A percentile compares a stretch with the other conserved stretches of the same genome.
Conservation (phyloP, 2,113 vertebrate species). For the Passer domesticus region DNA sequence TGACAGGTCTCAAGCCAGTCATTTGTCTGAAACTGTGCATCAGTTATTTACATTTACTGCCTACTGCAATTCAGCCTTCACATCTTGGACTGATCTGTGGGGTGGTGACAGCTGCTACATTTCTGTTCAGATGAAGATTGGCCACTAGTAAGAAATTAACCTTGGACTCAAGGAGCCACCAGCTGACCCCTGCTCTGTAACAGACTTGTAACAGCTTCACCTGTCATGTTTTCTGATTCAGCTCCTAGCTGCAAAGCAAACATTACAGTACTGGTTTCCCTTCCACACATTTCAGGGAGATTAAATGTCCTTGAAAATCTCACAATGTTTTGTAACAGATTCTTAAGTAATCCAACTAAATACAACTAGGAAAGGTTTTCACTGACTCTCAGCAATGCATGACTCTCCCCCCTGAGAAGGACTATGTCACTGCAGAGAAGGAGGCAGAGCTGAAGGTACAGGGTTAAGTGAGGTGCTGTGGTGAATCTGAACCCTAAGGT, state of each 20-base stretch:
- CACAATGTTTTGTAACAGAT: background rate
- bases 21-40: background rate
- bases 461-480: background rate
- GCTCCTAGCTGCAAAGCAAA: background rate
- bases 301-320: background rate
- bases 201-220: background rate
- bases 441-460: background rate
- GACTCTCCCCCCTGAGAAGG: background rate
- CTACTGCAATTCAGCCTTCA: background rate
- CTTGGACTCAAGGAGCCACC: background rate
- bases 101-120: background rate
- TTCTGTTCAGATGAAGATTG: background rate
- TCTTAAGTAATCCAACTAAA: background rate
- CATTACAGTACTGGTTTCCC: background rate
- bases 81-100: background rate
- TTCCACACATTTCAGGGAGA: background rate
- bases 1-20: background rate
- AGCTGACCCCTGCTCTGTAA: background rate
- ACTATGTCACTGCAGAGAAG: background rate
- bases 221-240: background rate
- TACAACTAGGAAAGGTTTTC: background rate
- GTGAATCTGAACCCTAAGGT: background rate
- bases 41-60: background rate
- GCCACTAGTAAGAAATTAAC: background rate
- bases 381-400: background rate